Base-by-base conservation (phyloP, 2,888 invertebrate genomes). In the Metacarcinus magister region DNA sequence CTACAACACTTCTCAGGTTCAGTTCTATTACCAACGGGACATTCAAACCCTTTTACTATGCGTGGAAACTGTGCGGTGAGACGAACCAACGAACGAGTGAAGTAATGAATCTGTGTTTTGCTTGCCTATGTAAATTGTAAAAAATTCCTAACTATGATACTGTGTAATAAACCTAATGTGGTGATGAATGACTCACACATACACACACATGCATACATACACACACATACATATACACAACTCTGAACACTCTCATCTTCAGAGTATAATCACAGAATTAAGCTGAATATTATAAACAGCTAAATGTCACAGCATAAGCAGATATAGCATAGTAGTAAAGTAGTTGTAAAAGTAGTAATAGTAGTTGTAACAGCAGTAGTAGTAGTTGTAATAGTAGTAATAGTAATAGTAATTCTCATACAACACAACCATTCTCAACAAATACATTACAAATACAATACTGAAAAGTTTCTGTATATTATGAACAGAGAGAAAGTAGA, bases 381-480 rank as follows among this genome's bases (percentile, higher is more conserved):
- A 75, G 75, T 75, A 75, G 75, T 75, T n/a, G 75, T 75, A 75
- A n/a, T 75, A n/a, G 75, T 75, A 75, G 75, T 75, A n/a, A n/a
- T 75, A 67, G 67, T 67, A 67, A 10, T 67, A 67, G n/a, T 67
- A 67, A 19, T 67, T 4, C 5, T 67, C 2, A 19, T 67, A 75
- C n/a, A 75, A 75, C 75, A 23, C 75, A 23, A 75, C 7, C 23
- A 75, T 28, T 28, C 8, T n/a, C 67, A 67, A 5, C 0, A 75
- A 0, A 75, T 75, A 5, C 23, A 75, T n/a, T 75, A 75, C 75
- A 75, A n/a, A n/a, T 75, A n/a, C 28, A 75, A 75, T 75, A 23
- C 5, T 75, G 75, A n/a, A 23, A n/a, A 7, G 16, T 75, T 75
- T 75, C 4, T 75, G 4, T 28, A n/a, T 75, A 75, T n/a, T 75